Percentiles rank a stretch among this genome's conserved stretches.
Evolutionary conservation across 2,113 vertebrate species (phyloP).

Genomic region (Tragelaphus strepsiceros): DNA sequence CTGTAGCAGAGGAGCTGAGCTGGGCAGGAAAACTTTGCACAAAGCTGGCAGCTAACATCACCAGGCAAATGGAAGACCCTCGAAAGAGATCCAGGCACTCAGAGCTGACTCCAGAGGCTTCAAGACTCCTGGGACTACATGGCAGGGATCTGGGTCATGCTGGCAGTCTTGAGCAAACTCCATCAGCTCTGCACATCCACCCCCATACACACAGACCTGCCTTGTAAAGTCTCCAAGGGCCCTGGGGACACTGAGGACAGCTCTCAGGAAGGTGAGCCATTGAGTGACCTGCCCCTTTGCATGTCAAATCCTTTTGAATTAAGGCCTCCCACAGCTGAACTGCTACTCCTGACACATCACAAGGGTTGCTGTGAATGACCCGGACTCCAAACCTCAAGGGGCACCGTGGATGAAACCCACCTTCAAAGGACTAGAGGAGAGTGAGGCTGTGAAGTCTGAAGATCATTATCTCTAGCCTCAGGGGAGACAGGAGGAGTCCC

Average conservation of each 20-base stretch:
- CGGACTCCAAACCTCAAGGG: neutral
- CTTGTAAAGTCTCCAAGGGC: neutral
- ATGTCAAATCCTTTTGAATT: neutral
- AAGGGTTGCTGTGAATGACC: neutral
- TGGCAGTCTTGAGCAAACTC: neutral
- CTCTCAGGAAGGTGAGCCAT: neutral
- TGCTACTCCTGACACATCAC: neutral
- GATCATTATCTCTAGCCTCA: neutral
- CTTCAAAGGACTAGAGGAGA: neutral
- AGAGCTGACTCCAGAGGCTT: neutral
- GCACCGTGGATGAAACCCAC: neutral
- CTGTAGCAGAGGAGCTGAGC: neutral
- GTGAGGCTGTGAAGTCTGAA: neutral
- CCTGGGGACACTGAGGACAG: neutral
- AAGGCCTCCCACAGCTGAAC: neutral
- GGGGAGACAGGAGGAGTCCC: neutral
- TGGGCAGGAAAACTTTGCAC: neutral
- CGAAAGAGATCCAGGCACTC: neutral
- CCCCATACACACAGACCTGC: neutral
- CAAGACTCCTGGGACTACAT: neutral
- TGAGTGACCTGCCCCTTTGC: neutral
- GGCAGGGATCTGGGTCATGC: neutral
- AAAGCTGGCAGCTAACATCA: neutral
- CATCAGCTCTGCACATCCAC: neutral
- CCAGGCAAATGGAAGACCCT: neutral